Evolutionary conservation across 37 sponge, comb jelly and placozoan species (phyloP).

Genomic region (Geodia barretti): DNA sequence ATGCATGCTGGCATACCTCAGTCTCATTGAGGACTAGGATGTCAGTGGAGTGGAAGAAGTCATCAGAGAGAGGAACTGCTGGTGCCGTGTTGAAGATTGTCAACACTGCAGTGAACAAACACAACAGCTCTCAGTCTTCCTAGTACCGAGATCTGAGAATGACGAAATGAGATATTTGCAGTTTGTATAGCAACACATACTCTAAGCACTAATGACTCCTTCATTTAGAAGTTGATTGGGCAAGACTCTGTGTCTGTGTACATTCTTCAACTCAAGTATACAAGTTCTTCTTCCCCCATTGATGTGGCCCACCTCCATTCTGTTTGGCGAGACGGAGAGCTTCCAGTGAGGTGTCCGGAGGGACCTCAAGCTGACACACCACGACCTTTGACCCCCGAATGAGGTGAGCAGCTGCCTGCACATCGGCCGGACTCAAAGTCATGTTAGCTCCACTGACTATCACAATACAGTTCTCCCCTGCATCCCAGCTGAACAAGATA

Average conservation of each 20-base stretch:
- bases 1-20: conserved; percentile 59
- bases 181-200: no score
- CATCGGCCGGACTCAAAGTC: conserved; percentile 58
- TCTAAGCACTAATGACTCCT: no score
- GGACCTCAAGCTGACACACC: conserved; percentile 92
- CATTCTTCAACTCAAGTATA: neutral
- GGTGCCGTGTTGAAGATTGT: conserved; percentile 94
- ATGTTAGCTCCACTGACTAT: conserved; percentile 94
- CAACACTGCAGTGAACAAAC: conserved; percentile 12
- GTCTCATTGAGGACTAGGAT: conserved; percentile 95
- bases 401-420: conserved; percentile 54
- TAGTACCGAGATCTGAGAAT: no score
- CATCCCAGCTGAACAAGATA: neutral
- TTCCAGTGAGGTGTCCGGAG: conserved; percentile 58
- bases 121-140: neutral
- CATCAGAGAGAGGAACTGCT: conserved; percentile 51
- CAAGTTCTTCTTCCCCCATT: neutral
- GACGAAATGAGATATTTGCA: no score
- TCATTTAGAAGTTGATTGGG: neutral
- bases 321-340: conserved; percentile 81
- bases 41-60: conserved; percentile 68
- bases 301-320: conserved; percentile 54
- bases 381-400: conserved; percentile 77
- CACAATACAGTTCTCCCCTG: conserved; percentile 94
- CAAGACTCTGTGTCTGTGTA: no score